Evolutionary conservation across 2,888 invertebrate species (phyloP).

Genomic region (Drosophila mulleri): DNA sequence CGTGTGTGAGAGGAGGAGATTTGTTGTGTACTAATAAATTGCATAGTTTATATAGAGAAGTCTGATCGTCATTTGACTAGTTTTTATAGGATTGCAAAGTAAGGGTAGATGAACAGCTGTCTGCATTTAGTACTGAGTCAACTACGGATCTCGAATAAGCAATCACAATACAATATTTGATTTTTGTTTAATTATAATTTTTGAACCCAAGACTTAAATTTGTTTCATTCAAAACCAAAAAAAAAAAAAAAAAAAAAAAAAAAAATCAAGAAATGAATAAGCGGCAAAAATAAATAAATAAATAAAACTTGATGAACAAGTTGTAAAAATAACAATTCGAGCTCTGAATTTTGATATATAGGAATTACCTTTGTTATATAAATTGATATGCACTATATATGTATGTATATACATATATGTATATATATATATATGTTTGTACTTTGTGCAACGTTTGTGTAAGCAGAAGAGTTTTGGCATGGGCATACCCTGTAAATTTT

Average conservation of each 20-base stretch:
- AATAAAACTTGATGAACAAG: slow-evolving; percentile 53
- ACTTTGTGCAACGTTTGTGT: slow-evolving; percentile 27
- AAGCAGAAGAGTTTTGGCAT: slow-evolving; percentile 17
- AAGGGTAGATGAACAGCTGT: slow-evolving; percentile 15
- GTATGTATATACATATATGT: not conserved
- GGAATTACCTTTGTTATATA: slow-evolving; percentile 14
- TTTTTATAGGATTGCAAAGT: slow-evolving; percentile 24
- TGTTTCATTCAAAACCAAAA: slow-evolving; percentile 50
- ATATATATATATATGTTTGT: not conserved
- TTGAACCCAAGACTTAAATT: slow-evolving; percentile 2
- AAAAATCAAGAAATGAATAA: slow-evolving; percentile 10
- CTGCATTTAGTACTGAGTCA: slow-evolving; percentile 6
- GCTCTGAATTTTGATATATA: slow-evolving; percentile 4
- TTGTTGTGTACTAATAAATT: slow-evolving; percentile 41
- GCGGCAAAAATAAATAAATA: no score
- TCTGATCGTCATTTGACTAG: slow-evolving; percentile 32
- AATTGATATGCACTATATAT: not conserved
- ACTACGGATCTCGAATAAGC: slow-evolving; percentile 11
- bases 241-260: slow-evolving; percentile 16
- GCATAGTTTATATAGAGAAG: slow-evolving; percentile 23
- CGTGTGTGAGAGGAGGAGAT: slow-evolving; percentile 24
- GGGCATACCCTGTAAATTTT: slow-evolving; percentile 57
- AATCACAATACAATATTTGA: slow-evolving; percentile 15
- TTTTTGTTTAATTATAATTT: slow-evolving; percentile 44
- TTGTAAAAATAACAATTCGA: slow-evolving; percentile 42